Evolutionary conservation across 2,888 invertebrate species (phyloP), one percentile per base, ranked within the genome.

Genomic region (Drosophila melanosoma): DNA sequence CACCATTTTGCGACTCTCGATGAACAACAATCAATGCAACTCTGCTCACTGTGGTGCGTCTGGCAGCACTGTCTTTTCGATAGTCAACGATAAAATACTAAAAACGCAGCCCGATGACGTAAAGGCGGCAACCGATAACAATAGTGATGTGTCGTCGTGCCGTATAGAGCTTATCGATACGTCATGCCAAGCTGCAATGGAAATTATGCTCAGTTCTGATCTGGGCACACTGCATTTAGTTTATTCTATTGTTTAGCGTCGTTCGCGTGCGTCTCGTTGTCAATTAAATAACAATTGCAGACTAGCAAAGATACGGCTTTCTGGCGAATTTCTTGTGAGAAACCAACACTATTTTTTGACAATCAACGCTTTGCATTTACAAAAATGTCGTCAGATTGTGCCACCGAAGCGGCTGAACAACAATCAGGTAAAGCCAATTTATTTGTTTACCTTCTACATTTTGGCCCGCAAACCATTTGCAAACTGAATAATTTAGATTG

Each of bases 1-100:
- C 90, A 90, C 90, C 90, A 89, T 89, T 89, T 89, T 89, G 89
- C 90, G 86, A 83, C 80, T 83, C 79, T 79, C 78, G 78, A 86
- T 79, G 76, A 83, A 83, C 81, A 81, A 78, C 78, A 79, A 75
- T 40, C 71, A 51, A 78, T 76, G 76, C 78, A 79, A 76, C 78
- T 48, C 79, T 89, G 84, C 56, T 67, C 61, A 70, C 76, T 38
- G 63, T 73, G 51, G 48, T 56, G 53, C 66, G 60, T 78, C 82
- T 77, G 89, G 90, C 66, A 78, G 33, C 76, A 57, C 67, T 52
- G 32, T 0, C 1, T 35, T 70, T 36, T 74, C 79, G 79, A 67
- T 67, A 42, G 17, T 0, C 32, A 58, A 8, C 51, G 38, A 70
- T 48, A 48, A 74, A 61, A 63, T 68, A 73, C 57, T 36, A 10